Conservation (phyloP, 2,797 vertebrate species). For the Melanogrammus aeglefinus region DNA sequence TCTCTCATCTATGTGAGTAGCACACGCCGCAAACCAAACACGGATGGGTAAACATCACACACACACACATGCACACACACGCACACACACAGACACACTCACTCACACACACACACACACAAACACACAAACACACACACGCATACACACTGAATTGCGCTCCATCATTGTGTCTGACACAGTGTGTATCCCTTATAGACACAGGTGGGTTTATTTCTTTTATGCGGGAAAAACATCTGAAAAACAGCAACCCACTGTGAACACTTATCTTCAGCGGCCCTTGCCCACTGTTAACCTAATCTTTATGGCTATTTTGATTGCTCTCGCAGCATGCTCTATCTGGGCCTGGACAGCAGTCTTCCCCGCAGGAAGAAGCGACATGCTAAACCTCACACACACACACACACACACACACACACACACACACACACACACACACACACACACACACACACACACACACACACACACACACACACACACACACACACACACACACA, state of each 20-base stretch:
- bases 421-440: constrained; percentile 20
- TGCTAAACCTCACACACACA: constrained; percentile 20
- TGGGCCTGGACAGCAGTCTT: constrained; percentile 65
- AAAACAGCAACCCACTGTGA: constrained; percentile 73
- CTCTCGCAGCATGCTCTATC: constrained; percentile 71
- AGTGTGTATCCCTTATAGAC: constrained; percentile 38
- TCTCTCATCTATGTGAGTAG: neutral
- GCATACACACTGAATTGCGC: neutral
- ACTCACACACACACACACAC: neutral
- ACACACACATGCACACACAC: neutral
- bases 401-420: constrained; percentile 18
- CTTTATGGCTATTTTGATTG: constrained; percentile 75
- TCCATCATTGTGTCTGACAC: constrained; percentile 36
- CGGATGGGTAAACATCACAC: neutral
- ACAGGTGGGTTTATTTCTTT: constrained; percentile 44
- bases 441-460: constrained; percentile 29
- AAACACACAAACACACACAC: neutral
- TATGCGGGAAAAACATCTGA: constrained; percentile 44
- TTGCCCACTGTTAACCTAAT: constrained; percentile 72
- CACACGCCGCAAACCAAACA: constrained; percentile 2
- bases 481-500: constrained; percentile 25
- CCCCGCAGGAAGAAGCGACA: constrained; percentile 52
- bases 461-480: constrained; percentile 14
- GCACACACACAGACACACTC: neutral
- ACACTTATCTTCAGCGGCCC: constrained; percentile 65